Conservation (phyloP, 2,113 vertebrate species). For the Prietella phreatophila region DNA sequence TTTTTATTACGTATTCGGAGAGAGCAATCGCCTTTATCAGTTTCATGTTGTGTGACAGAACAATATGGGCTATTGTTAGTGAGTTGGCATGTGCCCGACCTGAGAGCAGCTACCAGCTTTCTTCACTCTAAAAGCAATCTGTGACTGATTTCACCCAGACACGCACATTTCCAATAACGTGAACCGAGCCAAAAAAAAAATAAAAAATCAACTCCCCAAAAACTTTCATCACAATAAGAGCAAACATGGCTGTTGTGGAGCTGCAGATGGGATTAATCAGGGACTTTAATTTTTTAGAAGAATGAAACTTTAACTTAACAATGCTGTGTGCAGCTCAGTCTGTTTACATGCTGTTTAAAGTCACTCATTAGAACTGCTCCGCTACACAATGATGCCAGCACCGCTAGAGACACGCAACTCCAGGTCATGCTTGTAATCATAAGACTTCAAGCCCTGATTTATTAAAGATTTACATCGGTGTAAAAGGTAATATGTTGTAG, state of each 20-base stretch:
- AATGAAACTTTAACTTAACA: slow-evolving; percentile 69
- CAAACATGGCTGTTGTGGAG: slow-evolving; percentile 44
- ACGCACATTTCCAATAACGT: slow-evolving; percentile 1
- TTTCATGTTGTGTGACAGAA: background rate
- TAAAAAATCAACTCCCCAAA: background rate
- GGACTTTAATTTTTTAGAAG: slow-evolving; percentile 61
- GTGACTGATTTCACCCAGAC: slow-evolving; percentile 35
- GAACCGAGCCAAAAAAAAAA: background rate
- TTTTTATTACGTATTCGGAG: background rate
- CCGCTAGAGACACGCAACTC: background rate
- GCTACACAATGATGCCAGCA: background rate
- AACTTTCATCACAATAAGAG: background rate
- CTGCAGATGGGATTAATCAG: slow-evolving; percentile 66
- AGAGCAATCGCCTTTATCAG: background rate
- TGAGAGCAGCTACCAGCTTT: slow-evolving; percentile 18
- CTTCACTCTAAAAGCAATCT: background rate
- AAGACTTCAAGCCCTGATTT: background rate
- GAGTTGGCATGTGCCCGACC: background rate
- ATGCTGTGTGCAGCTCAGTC: slow-evolving; percentile 1
- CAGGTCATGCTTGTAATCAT: background rate
- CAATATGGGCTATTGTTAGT: slow-evolving; percentile 9
- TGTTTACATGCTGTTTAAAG: slow-evolving; percentile 14
- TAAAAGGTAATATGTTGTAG: background rate
- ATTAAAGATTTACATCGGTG: background rate
- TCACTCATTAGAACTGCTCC: background rate